phyloP scores from a whole-genome alignment of 2,113 vertebrate species.

The Hyaena hyaena region DNA sequence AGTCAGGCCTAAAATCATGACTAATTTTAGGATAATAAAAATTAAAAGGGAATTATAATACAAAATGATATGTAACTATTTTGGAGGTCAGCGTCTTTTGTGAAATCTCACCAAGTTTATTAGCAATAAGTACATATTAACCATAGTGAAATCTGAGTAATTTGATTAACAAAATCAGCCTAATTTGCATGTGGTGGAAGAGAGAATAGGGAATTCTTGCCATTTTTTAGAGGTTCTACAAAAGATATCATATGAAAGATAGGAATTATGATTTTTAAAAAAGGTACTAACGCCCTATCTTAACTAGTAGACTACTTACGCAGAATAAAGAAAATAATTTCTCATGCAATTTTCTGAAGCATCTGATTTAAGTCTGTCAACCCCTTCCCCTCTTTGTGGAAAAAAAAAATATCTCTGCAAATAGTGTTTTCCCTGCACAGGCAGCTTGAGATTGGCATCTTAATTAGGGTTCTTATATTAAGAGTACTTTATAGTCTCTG shows the following conservation, averaged over 20 bases:
- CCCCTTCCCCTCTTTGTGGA: neutral
- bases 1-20: neutral
- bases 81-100: neutral
- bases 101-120: constrained; percentile 5
- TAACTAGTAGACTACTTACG: neutral
- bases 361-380: neutral
- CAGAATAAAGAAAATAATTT: neutral
- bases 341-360: neutral
- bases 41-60: neutral
- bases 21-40: constrained; percentile 28
- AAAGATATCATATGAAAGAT: neutral
- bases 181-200: neutral
- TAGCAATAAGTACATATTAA: neutral
- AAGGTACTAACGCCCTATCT: neutral
- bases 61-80: neutral
- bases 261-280: neutral
- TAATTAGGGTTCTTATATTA: neutral
- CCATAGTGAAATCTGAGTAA: neutral
- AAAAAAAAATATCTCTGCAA: neutral
- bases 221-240: neutral
- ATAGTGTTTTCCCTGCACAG: neutral
- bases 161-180: neutral
- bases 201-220: neutral
- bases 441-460: neutral
- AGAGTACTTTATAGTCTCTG: neutral